phyloP scores from a whole-genome alignment of 2,113 vertebrate species.

The Calyptommatus sinebrachiatus region DNA sequence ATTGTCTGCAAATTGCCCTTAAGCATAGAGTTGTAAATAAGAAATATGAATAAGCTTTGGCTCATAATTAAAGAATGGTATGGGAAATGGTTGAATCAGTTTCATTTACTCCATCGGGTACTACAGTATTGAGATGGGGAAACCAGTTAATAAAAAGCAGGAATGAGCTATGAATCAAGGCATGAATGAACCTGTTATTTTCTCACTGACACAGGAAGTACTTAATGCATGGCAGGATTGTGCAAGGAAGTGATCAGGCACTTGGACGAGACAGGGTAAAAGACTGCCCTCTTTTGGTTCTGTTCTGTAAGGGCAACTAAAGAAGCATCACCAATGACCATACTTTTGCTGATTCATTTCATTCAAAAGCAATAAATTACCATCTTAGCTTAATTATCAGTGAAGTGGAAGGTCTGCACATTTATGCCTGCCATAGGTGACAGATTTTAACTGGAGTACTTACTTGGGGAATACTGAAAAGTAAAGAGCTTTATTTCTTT shows the following conservation, averaged over 20 bases:
- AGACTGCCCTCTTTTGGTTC: conserved; percentile 46
- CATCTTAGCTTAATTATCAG: background rate
- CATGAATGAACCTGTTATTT: conserved; percentile 54
- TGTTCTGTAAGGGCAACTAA: conserved; percentile 40
- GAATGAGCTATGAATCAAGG: background rate
- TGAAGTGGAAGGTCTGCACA: background rate
- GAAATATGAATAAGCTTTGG: no score
- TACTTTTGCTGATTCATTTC: background rate
- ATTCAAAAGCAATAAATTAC: background rate
- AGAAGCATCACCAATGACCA: background rate
- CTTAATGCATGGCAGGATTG: background rate
- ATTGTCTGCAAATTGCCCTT: no score
- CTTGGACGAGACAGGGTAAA: conserved; percentile 14
- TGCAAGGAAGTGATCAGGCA: conserved; percentile 6
- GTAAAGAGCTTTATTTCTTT: background rate
- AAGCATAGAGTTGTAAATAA: no score
- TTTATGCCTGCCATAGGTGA: no score
- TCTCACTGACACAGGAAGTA: background rate
- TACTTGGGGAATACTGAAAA: background rate
- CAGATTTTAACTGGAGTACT: background rate
- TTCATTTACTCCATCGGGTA: conserved; percentile 14
- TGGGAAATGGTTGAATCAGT: background rate
- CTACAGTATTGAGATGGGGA: background rate
- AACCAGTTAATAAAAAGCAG: conserved; percentile 11
- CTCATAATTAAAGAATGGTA: background rate